Evolutionary conservation across 2,113 vertebrate genomes (phyloP).

Genomic region (Limnothrissa miodon): DNA sequence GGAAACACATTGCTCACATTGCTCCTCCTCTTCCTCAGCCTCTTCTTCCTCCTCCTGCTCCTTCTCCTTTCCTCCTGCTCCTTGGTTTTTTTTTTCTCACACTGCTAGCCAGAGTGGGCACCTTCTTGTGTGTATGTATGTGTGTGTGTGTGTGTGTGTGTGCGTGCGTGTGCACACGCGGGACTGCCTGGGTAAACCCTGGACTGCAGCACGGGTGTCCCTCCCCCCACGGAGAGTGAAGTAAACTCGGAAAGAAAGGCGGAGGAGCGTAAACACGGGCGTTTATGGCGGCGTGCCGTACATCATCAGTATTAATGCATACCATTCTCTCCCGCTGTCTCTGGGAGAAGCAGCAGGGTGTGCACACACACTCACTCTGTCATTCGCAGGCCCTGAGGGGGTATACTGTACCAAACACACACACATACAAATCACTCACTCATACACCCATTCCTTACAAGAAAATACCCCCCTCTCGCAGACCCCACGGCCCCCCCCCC

Average conservation of each 20-base stretch:
- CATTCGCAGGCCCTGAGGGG: slow-evolving; percentile 25
- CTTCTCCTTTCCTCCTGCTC: too few species aligned
- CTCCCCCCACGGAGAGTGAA: background rate
- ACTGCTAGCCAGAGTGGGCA: too few species aligned
- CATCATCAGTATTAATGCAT: slow-evolving; percentile 42
- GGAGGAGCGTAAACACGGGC: background rate
- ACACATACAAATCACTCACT: too few species aligned
- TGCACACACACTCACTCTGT: slow-evolving; percentile 27
- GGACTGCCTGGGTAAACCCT: background rate
- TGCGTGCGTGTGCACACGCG: too few species aligned
- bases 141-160: too few species aligned
- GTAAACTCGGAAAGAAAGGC: background rate
- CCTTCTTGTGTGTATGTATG: too few species aligned
- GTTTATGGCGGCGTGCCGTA: background rate
- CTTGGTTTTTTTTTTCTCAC: too few species aligned
- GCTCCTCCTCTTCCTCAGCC: too few species aligned
- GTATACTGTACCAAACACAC: background rate
- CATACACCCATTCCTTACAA: background rate
- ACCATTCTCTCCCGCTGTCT: slow-evolving; percentile 29
- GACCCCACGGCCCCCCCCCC: background rate
- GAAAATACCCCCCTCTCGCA: too few species aligned
- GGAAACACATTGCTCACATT: too few species aligned
- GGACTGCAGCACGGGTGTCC: background rate
- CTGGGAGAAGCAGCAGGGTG: slow-evolving; percentile 38
- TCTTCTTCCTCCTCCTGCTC: too few species aligned